Conservation (phyloP, 2,113 vertebrate genomes). For the Solea solea region DNA sequence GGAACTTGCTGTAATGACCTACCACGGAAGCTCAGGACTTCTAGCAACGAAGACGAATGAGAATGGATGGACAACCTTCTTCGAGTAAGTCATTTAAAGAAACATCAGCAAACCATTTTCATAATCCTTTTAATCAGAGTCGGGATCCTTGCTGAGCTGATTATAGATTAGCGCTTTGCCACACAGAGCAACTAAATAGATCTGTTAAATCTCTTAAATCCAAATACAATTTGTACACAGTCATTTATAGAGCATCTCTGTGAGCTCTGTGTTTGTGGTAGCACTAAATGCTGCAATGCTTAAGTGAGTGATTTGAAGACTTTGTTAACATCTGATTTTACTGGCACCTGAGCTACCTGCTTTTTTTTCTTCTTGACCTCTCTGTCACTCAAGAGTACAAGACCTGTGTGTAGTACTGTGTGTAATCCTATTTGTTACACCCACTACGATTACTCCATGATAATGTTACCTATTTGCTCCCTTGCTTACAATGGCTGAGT, state of each 20-base stretch:
- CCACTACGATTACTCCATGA: conserved; percentile 71
- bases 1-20: conserved; percentile 95
- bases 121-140: conserved; percentile 10
- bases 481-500: conserved; percentile 38
- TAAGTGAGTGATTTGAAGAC: conserved; percentile 6
- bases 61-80: conserved; percentile 98
- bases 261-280: background rate
- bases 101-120: conserved; percentile 12
- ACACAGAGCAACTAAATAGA: conserved; percentile 21
- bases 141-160: conserved; percentile 25
- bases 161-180: conserved; percentile 26
- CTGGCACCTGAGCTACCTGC: conserved; percentile 15
- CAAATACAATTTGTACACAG: conserved; percentile 14
- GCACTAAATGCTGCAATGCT: conserved; percentile 14
- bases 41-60: conserved; percentile 96
- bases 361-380: conserved; percentile 30
- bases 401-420: conserved; percentile 42
- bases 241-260: conserved; percentile 9
- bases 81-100: conserved; percentile 88
- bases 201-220: conserved; percentile 32
- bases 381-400: conserved; percentile 46
- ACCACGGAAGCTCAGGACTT: conserved; percentile 94
- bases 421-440: conserved; percentile 75
- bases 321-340: conserved; percentile 28
- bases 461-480: conserved; percentile 60